Evolutionary conservation across 2,888 invertebrate genomes (phyloP).

Genomic region (Parelbella ahira): DNA sequence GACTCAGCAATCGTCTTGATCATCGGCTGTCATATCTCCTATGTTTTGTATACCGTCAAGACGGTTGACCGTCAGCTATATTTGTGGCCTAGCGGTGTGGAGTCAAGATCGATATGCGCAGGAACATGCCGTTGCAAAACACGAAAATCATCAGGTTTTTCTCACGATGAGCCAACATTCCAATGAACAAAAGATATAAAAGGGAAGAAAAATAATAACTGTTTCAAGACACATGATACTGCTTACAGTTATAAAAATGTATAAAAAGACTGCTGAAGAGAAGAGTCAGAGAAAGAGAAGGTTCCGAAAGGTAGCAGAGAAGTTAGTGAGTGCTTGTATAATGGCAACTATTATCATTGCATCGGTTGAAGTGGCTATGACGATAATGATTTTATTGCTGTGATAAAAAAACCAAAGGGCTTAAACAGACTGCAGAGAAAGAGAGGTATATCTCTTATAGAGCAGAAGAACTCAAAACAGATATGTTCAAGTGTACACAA

Average conservation of each 20-base stretch:
- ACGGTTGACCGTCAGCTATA: slow-evolving; percentile 28
- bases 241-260: too few species aligned
- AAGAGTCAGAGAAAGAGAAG: slow-evolving; percentile 36
- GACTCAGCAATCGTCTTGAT: slow-evolving; percentile 44
- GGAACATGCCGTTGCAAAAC: slow-evolving; percentile 43
- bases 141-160: background rate
- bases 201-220: too few species aligned
- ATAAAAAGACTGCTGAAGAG: slow-evolving; percentile 43
- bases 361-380: slow-evolving; percentile 53
- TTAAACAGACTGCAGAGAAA: slow-evolving; percentile 43
- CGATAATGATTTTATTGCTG: slow-evolving; percentile 44
- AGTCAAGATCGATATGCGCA: slow-evolving; percentile 42
- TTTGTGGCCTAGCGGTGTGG: slow-evolving; percentile 31
- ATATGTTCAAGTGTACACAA: slow-evolving; percentile 45
- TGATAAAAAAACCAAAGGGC: slow-evolving; percentile 40
- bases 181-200: too few species aligned
- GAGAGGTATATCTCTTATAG: slow-evolving; percentile 38
- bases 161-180: background rate
- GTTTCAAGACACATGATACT: too few species aligned
- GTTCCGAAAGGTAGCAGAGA: slow-evolving; percentile 46
- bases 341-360: slow-evolving; percentile 54
- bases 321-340: slow-evolving; percentile 47
- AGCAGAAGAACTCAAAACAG: slow-evolving; percentile 36
- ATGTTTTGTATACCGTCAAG: slow-evolving; percentile 43
- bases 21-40: slow-evolving; percentile 46